Base-by-base conservation (phyloP, 2,797 vertebrate species). In the Stomatorhinus walkeri region DNA sequence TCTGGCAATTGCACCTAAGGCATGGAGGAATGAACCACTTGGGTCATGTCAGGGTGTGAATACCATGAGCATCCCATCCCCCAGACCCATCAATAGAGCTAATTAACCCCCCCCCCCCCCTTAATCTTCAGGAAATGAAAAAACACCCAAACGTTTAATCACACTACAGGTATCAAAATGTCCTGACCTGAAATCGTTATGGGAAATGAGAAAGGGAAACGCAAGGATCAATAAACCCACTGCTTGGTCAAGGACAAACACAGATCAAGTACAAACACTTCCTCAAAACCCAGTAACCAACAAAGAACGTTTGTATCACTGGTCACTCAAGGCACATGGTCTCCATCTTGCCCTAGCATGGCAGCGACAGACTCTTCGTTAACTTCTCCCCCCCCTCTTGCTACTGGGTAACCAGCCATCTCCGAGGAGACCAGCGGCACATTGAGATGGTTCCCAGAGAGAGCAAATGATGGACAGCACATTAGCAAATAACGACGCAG, bases 391-490 rank as follows among this genome's bases (percentile, higher is more conserved):
- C 46, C 59, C 28, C 22, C 9, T 16, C 4, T 0, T 49, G 88
- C 84, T 72, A 84, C 88, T 54, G 22, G 19, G 49, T 48, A 89
- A 89, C 61, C 28, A 51, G 32, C 59, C 48, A 91, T 94, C 92
- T 87, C 94, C 93, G 89, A 91, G 92, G 94, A 91, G 92, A 94
- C 93, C 84, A 59, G 89, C 6, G 10, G 90, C 90, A 90, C 88
- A 56, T 84, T 16, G 0, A 32, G 36, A 28, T 2, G 51, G 76
- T 59, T 40, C 5, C 12, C 32, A 56, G n/a, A 36, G 51, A 81
- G 32, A 59, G 32, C 32, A 36, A n/a, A 40, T 43, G 48, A 54
- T 79, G 32, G 72, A 14, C 24, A 88, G 76, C 48, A 24, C 32
- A 88, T 24, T 88, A 49, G 43, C 72, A 52, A 76, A 43, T 54